Percentiles rank a stretch among this genome's conserved stretches.
Evolutionary conservation across 2,888 invertebrate species (phyloP).

Genomic region (Drosophila austrosaltans): DNA sequence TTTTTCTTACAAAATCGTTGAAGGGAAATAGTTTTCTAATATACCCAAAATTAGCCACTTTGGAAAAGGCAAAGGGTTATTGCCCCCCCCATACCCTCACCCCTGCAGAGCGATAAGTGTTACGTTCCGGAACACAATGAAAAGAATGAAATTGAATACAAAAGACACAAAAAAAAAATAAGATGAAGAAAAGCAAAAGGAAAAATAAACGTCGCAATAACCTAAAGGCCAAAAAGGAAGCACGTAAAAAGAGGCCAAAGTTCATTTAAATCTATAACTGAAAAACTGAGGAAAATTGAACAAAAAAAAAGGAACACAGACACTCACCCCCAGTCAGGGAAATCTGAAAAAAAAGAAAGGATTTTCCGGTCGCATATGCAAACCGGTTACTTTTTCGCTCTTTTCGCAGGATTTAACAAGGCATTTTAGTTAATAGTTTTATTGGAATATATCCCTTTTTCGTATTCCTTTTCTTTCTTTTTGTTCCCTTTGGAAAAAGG

Average conservation of each 20-base stretch:
- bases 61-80: constrained; percentile 20
- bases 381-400: constrained; percentile 19
- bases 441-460: constrained; percentile 32
- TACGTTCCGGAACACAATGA: constrained; percentile 20
- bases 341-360: neutral
- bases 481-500: neutral
- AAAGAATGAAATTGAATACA: constrained; percentile 18
- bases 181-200: constrained; percentile 14
- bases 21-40: constrained; percentile 12
- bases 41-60: constrained; percentile 22
- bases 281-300: constrained; percentile 39
- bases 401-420: constrained; percentile 20
- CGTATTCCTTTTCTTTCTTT: neutral
- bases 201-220: constrained; percentile 43
- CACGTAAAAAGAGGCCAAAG: constrained; percentile 42
- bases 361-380: constrained; percentile 7
- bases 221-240: constrained; percentile 22
- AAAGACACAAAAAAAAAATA: constrained; percentile 33
- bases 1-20: constrained; percentile 18
- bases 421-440: constrained; percentile 38
- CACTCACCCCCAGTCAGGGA: constrained; percentile 31
- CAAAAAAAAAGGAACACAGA: constrained; percentile 17
- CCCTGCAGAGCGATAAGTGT: constrained; percentile 14
- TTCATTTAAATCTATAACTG: constrained; percentile 39
- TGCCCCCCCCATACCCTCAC: neutral